Evolutionary conservation across 2,888 invertebrate genomes (phyloP).

Genomic region (Tyria jacobaeae): DNA sequence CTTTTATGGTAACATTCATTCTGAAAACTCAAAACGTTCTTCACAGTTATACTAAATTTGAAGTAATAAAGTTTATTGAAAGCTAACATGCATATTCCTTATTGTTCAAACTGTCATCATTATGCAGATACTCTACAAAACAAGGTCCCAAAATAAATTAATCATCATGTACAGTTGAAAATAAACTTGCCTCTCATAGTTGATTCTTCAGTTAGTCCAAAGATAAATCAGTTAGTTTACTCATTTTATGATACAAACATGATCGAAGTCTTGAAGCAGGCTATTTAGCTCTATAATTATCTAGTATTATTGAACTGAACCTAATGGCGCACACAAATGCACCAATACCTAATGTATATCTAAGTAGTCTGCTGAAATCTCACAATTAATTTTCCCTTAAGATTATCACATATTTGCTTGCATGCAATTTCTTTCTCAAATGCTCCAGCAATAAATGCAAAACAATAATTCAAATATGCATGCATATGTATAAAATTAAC

Average conservation of each 20-base stretch:
- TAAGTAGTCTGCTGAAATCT: constrained; percentile 36
- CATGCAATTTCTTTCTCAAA: constrained; percentile 51
- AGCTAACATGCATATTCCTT: no score
- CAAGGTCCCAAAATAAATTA: constrained; percentile 15
- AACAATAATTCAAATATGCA: constrained; percentile 52
- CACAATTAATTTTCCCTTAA: constrained; percentile 17
- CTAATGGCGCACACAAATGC: constrained; percentile 9
- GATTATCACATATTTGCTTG: constrained; percentile 48
- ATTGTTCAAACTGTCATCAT: neutral
- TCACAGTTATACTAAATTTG: no score
- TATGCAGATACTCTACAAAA: constrained; percentile 34
- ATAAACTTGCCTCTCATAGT: constrained; percentile 6
- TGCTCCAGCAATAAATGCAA: constrained; percentile 36
- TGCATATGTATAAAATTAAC: constrained; percentile 68
- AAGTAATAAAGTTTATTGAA: no score
- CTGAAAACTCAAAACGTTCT: no score
- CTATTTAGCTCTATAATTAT: constrained; percentile 24
- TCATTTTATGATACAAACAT: constrained; percentile 19
- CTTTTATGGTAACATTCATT: no score
- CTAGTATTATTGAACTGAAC: constrained; percentile 6
- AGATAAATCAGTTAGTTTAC: constrained; percentile 16
- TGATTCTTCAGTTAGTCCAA: constrained; percentile 25
- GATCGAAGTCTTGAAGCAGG: constrained; percentile 21
- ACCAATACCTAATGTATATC: constrained; percentile 11
- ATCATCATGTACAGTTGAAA: constrained; percentile 15